phyloP scores from a whole-genome alignment of 1,140 invertebrate species.

The Diachasma alloeum region DNA sequence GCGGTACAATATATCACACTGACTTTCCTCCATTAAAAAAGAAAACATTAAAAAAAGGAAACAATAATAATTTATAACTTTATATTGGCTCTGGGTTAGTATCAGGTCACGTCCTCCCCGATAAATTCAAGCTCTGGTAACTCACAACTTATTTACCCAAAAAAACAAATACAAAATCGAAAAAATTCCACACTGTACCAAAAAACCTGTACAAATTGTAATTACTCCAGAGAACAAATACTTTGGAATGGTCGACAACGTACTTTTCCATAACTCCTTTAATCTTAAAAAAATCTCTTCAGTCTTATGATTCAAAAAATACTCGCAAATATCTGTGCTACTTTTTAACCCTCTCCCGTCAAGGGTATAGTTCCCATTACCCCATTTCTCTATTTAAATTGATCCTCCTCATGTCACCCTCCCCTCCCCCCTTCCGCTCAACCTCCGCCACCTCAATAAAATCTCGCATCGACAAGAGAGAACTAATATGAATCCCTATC shows the following conservation, averaged over 20 bases:
- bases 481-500: background rate
- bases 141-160: background rate
- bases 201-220: background rate
- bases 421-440: background rate
- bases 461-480: background rate
- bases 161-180: background rate
- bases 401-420: too few relatives aligned
- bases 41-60: background rate
- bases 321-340: background rate
- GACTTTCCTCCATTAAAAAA: background rate
- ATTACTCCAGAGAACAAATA: background rate
- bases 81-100: background rate
- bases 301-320: slow-evolving; percentile 37
- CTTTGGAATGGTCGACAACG: background rate
- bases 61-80: background rate
- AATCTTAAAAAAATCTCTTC: slow-evolving; percentile 20
- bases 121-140: background rate
- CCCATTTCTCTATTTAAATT: background rate
- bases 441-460: background rate
- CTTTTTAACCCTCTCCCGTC: background rate
- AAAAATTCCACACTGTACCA: background rate
- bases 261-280: background rate
- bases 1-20: background rate
- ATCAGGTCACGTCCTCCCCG: background rate
- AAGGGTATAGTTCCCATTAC: background rate